A percentile compares a stretch with the other conserved stretches of the same genome.
Evolutionary conservation across 2,113 vertebrate species (phyloP).

Genomic region (Oryzias melastigma): DNA sequence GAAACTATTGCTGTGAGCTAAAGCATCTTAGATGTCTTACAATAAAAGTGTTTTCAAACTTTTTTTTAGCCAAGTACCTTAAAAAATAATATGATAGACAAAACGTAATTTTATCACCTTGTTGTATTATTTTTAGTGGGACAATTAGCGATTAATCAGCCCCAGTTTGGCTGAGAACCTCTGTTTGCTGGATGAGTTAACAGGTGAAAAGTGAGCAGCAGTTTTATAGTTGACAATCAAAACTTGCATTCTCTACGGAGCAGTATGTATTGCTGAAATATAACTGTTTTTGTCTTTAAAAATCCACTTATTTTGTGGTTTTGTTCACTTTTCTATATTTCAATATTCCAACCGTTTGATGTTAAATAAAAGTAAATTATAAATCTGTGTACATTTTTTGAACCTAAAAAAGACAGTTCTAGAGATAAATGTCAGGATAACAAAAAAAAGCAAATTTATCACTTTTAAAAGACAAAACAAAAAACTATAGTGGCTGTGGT

Average conservation of each 20-base stretch:
- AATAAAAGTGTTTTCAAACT: constrained; percentile 6
- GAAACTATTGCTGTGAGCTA: constrained; percentile 6
- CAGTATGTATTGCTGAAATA: constrained; percentile 12
- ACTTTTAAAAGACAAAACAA: too few species aligned
- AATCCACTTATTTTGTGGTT: constrained; percentile 55
- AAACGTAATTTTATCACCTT: not conserved
- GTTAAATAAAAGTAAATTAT: constrained; percentile 56
- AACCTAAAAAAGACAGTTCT: not conserved
- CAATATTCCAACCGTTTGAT: constrained; percentile 30
- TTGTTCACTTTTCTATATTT: constrained; percentile 45
- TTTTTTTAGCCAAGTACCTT: constrained; percentile 12
- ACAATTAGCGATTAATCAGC: not conserved
- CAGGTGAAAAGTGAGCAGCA: constrained; percentile 10
- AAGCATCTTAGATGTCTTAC: constrained; percentile 26
- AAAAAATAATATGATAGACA: not conserved
- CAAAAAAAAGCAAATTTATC: too few species aligned
- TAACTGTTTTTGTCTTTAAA: constrained; percentile 38
- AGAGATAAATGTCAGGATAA: too few species aligned
- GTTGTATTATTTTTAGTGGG: constrained; percentile 2
- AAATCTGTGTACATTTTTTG: constrained; percentile 6
- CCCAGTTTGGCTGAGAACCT: not conserved
- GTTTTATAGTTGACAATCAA: constrained; percentile 57
- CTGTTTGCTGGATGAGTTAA: constrained; percentile 8
- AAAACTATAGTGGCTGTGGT: too few species aligned
- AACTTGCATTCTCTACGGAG: constrained; percentile 18